Base-by-base conservation (phyloP, 30 jellyfish, hydroid and myxozoan genomes). In the Aurelia sp. region DNA sequence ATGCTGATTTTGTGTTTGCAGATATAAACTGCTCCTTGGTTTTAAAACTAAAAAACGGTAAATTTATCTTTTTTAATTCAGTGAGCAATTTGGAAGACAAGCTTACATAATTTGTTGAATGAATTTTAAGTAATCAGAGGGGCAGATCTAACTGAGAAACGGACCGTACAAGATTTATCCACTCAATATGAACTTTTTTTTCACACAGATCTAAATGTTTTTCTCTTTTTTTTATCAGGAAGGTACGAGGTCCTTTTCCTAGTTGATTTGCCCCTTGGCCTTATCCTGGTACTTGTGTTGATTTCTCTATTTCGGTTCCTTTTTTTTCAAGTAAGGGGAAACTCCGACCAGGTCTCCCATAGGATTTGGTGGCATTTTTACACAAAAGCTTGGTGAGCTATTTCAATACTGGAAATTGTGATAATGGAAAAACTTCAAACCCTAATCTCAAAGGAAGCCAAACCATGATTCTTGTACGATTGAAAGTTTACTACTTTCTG, bases 221-320 rank as follows among this genome's bases (percentile, higher is more conserved):
- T 53, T 53, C 65, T 53, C 65, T 53, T 53, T 53, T 18, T 53
- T 53, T 18, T 53, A 53, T 53, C 1, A 53, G 65, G 65, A 53
- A 18, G 65, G 65, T 53, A 53, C 65, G 65, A 53, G 2, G 65
- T 53, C 65, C 65, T 53, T 53, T 53, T 53, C 65, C 19, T 53
- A 18, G 65, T 53, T 53, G 65, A 53, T 53, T 53, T 53, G 65
- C 65, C 65, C 65, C 65, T 53, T 53, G 65, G 65, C 65, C 65
- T 53, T 12, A 53, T 53, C 65, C 65, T 53, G 65, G 65, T 64
- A 30, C 76, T 19, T 64, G 38, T 19, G 65, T 15, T 70, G 81
- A 27, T 27, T 70, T 33, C 4, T 64, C 3, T 24, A 63, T 63
- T 19, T 18, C 1, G 31, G 6, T 13, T 31, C 58, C 3, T 67